Conservation (phyloP, 2,888 invertebrate genomes). For the Spodoptera exigua region DNA sequence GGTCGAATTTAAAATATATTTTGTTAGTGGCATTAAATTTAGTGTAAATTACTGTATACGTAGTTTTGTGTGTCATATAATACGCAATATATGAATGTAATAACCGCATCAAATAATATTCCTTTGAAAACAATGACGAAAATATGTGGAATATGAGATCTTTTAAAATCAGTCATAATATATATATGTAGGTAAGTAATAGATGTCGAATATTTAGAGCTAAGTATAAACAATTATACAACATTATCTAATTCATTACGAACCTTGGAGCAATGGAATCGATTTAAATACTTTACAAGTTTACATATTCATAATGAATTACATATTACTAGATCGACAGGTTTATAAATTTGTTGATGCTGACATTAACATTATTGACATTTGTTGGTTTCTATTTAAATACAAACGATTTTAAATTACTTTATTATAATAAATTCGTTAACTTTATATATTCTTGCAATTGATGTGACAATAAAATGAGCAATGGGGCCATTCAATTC, state of each 20-base stretch:
- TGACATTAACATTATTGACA: slow-evolving; percentile 36
- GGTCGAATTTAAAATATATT: slow-evolving; percentile 32
- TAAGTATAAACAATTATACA: slow-evolving; percentile 31
- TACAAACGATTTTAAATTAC: slow-evolving; percentile 21
- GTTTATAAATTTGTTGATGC: slow-evolving; percentile 46
- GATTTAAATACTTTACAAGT: slow-evolving; percentile 62
- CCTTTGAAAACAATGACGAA: no score
- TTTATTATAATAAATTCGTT: slow-evolving; percentile 15
- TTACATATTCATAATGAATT: slow-evolving; percentile 56
- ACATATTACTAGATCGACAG: slow-evolving; percentile 35
- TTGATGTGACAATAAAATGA: slow-evolving; percentile 22
- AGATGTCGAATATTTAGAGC: slow-evolving; percentile 41
- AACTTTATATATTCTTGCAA: slow-evolving; percentile 9
- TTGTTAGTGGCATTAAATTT: slow-evolving; percentile 18
- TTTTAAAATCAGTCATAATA: no score
- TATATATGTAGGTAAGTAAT: slow-evolving; percentile 2
- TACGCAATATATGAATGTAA: no score
- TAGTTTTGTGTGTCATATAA: not conserved
- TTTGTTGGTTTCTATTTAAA: slow-evolving; percentile 11
- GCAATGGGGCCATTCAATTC: slow-evolving; percentile 17
- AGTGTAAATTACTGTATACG: slow-evolving; percentile 1
- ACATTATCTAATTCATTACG: slow-evolving; percentile 63
- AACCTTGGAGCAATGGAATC: slow-evolving; percentile 69
- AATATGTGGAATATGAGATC: no score
- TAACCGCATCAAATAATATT: no score